Percentiles rank a stretch among this genome's conserved stretches.
Evolutionary conservation across 2,888 invertebrate species (phyloP).

Genomic region (Tachina lurida): DNA sequence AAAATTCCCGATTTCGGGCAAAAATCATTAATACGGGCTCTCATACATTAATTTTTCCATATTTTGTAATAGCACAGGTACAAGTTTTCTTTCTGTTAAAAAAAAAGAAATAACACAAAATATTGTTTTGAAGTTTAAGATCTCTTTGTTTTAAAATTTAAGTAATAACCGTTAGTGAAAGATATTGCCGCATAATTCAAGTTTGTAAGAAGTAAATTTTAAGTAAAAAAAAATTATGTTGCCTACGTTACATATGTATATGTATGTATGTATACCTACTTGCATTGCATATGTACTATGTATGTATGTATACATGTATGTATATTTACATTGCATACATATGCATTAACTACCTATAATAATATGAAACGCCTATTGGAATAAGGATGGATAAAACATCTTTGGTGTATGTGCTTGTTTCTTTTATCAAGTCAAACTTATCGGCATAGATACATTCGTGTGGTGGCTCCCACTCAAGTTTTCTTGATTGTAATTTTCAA

Average conservation of each 20-base stretch:
- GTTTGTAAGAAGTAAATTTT: conserved; percentile 5
- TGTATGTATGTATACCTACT: not conserved
- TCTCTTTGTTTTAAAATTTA: not conserved
- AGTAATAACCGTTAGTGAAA: not conserved
- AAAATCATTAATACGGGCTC: not conserved
- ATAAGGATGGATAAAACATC: conserved; percentile 18
- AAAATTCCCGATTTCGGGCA: too few relatives aligned
- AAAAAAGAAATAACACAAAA: not conserved
- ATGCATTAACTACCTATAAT: not conserved
- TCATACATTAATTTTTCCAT: not conserved
- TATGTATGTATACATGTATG: too few relatives aligned
- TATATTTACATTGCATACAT: not conserved
- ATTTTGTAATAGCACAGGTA: not conserved
- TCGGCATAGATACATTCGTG: conserved; percentile 3
- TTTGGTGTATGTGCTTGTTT: conserved; percentile 29
- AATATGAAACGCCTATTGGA: not conserved
- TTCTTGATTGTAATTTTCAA: conserved; percentile 41
- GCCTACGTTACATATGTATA: not conserved
- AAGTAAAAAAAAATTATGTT: conserved; percentile 38
- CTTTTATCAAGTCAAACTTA: conserved; percentile 15
- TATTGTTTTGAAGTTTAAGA: not conserved
- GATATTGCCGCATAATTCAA: conserved; percentile 28
- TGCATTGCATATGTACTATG: too few relatives aligned
- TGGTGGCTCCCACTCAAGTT: conserved; percentile 51
- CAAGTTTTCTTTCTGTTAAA: conserved; percentile 2